phyloP scores from a whole-genome alignment of 2,797 vertebrate species.

The Crocodylus rhombifer region DNA sequence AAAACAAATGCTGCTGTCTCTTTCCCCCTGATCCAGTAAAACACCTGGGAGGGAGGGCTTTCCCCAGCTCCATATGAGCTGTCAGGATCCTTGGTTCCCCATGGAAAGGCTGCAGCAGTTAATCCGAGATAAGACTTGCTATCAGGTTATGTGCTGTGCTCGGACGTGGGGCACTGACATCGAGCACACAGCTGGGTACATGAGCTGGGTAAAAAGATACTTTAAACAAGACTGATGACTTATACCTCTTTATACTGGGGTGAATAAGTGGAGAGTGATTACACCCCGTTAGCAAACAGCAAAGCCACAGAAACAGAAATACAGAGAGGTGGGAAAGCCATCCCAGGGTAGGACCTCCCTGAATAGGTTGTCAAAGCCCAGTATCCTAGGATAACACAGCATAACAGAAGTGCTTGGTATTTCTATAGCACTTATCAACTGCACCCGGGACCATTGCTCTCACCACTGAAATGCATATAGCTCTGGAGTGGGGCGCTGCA shows the following conservation, averaged over 20 bases:
- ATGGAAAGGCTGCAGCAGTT: conserved; percentile 28
- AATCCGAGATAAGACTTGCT: neutral
- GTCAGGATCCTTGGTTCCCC: neutral
- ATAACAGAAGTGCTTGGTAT: neutral
- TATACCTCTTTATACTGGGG: neutral
- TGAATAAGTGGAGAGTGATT: neutral
- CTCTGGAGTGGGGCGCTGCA: neutral
- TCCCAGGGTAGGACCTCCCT: fast-evolving
- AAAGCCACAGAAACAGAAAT: fast-evolving
- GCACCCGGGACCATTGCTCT: fast-evolving
- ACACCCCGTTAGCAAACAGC: neutral
- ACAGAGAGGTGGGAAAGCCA: neutral
- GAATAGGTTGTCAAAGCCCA: neutral
- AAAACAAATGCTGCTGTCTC: neutral
- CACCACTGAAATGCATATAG: neutral
- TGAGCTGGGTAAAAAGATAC: fast-evolving
- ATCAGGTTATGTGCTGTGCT: fast-evolving
- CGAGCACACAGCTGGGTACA: neutral
- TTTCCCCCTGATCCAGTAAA: neutral
- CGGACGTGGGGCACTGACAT: neutral
- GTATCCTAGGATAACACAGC: neutral
- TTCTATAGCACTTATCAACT: neutral
- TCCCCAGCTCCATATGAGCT: neutral
- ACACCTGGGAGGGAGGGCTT: conserved; percentile 27
- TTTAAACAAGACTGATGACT: fast-evolving